A percentile compares a stretch with the other conserved stretches of the same genome.
Conservation (phyloP, 2,113 vertebrate genomes). For the Eira barbara region DNA sequence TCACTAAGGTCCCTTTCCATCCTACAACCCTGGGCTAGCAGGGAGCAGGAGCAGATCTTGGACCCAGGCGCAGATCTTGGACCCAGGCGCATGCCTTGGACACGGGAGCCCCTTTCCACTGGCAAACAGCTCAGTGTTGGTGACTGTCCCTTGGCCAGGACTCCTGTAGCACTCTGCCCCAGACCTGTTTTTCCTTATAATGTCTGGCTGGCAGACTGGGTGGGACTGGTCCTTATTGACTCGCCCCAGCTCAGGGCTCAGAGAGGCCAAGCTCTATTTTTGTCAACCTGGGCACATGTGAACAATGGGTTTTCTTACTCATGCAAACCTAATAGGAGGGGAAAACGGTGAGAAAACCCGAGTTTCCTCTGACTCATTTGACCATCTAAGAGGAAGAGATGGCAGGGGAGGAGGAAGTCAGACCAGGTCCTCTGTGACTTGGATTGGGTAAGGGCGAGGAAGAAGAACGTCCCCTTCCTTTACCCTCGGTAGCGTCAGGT, state of each 20-base stretch:
- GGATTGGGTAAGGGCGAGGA: neutral
- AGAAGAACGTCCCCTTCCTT: neutral
- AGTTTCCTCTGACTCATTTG: conserved; percentile 57
- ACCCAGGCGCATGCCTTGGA: neutral
- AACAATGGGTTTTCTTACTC: conserved; percentile 64
- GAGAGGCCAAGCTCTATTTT: conserved; percentile 41
- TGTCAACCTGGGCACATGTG: neutral
- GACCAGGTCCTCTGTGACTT: neutral
- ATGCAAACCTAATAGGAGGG: neutral
- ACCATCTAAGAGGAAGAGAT: neutral
- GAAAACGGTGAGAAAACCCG: conserved; percentile 18
- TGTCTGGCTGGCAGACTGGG: neutral
- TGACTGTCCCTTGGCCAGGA: neutral
- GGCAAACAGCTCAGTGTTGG: neutral
- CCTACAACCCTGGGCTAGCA: neutral
- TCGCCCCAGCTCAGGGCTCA: neutral
- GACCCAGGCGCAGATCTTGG: neutral
- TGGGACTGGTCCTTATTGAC: neutral
- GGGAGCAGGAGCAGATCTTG: neutral
- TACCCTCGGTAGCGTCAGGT: neutral
- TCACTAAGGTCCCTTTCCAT: neutral
- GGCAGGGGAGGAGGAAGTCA: neutral
- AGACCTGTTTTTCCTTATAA: neutral
- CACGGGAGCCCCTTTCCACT: neutral
- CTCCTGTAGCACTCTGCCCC: neutral